A percentile compares a stretch with the other conserved stretches of the same genome.
Conservation (phyloP, 2,797 vertebrate species). For the Manis javanica region DNA sequence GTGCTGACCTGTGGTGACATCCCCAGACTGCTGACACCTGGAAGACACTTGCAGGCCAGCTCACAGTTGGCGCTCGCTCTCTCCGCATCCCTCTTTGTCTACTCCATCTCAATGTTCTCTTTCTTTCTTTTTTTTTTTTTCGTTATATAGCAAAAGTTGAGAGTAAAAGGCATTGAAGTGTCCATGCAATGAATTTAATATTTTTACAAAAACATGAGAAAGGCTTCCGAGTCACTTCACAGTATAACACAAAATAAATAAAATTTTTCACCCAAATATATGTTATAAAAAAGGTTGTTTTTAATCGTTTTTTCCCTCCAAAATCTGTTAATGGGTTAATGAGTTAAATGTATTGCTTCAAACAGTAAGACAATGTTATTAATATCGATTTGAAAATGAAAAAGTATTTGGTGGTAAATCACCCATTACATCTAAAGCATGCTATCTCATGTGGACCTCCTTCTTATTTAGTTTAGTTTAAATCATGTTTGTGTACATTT, state of each 20-base stretch:
- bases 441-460: background rate
- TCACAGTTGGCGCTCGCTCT: background rate
- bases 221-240: background rate
- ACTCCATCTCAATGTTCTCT: too few species aligned
- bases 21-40: fast-evolving
- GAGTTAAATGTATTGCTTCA: conserved; percentile 21
- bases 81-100: too few species aligned
- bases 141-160: background rate
- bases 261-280: background rate
- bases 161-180: background rate
- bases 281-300: background rate
- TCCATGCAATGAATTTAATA: background rate
- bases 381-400: conserved; percentile 50
- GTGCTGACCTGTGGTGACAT: background rate
- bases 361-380: background rate
- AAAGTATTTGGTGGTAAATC: background rate
- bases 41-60: background rate
- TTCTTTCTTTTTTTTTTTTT: background rate
- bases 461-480: conserved; percentile 69
- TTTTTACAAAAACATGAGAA: conserved; percentile 32
- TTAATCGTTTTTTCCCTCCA: background rate
- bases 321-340: conserved; percentile 53
- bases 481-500: conserved; percentile 68
- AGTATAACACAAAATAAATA: conserved; percentile 9
- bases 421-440: background rate